Base-by-base conservation (phyloP, 2,113 vertebrate genomes). In the Isichthys henryi region DNA sequence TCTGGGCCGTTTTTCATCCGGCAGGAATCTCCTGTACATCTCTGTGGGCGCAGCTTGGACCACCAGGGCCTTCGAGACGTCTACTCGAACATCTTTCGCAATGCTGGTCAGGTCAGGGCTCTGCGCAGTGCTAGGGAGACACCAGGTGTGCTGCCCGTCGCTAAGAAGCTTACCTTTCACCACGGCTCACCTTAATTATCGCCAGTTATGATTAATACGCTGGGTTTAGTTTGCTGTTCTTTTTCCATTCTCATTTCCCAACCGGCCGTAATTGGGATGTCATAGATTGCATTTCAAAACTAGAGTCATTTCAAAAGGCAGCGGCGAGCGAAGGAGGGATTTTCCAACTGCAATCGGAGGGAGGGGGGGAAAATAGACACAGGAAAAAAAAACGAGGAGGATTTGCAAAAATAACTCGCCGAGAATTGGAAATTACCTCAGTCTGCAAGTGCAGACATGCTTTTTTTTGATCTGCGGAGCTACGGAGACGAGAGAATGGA, bases 121-220 rank as follows among this genome's bases (percentile, higher is more conserved):
- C 90, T 84, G 70, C 74, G 39, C 82, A 88, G 91, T 89, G 88
- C 91, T 90, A 92, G 92, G 91, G 91, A 74, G 92, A 91, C 91
- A 93, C 91, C 95, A 95, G 95, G 95, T 95, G 94, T 95, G 93
- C 92, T 90, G 90, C 89, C 92, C 93, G 93, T 90, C 82, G 83
- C 92, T 95, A 95, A 96, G 95, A 95, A 92, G 95, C 93, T 96
- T 95, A 95, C 92, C 93, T 95, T 94, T 95, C 91, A 94, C 93
- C 92, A 90, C 89, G 90, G 92, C 93, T 95, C 93, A 94, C 93
- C 93, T 95, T 94, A 93, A 94, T 94, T 93, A 93, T 95, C 92
- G 88, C 89, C 92, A 92, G 0, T 91, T 92, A 90, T 90, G 87
- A 90, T 52, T 82, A 91, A 92, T 91, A 77, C 87, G 21, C 50